Base-by-base conservation (phyloP, 2,113 vertebrate genomes). In the Channa argus region DNA sequence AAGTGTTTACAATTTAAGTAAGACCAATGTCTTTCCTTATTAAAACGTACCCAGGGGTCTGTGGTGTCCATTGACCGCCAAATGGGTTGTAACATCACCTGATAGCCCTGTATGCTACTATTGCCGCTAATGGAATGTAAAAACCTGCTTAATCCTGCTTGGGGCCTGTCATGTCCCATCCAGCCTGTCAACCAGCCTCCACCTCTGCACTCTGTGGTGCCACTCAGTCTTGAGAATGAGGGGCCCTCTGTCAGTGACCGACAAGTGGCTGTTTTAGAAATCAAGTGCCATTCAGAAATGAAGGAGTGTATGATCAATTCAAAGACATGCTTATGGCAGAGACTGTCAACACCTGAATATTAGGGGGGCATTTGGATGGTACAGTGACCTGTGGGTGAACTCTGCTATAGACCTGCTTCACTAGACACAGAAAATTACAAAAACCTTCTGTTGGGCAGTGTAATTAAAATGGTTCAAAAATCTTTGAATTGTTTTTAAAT, bases 321-420 rank as follows among this genome's bases (percentile, higher is more conserved):
- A 87, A 82, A 85, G 87, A 74, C 64, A 52, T 4, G 33, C 80
- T 0, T 58, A 86, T 65, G 50, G 67, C 62, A 59, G 67, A 53
- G 2, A 39, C 83, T 90, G 85, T 90, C 89, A 86, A 60, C 89
- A 58, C 85, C 79, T 89, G 74, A 71, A 74, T 59, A 89, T 90
- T 89, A 87, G 51, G 54, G n/a, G 49, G 15, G 10, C 2, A 3
- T 53, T 9, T 47, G 55, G 15, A 80, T 63, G 53, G 24, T 41
- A 49, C 8, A 47, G 51, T 67, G 33, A 74, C 77, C 84, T 66
- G 55, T 3, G 36, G 53, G 0, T 85, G 81, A 84, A 80, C 86
- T 74, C 68, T 43, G 54, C 47, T 51, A 60, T 4, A 33, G 70
- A 47, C 13, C 47, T 55, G 50, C 43, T 5, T 36, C 49, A 41